These are phyloP conservation scores for Musca domestica DNA, from an alignment of 1,140 invertebrate species.

Conservation along the genomic window DNA sequence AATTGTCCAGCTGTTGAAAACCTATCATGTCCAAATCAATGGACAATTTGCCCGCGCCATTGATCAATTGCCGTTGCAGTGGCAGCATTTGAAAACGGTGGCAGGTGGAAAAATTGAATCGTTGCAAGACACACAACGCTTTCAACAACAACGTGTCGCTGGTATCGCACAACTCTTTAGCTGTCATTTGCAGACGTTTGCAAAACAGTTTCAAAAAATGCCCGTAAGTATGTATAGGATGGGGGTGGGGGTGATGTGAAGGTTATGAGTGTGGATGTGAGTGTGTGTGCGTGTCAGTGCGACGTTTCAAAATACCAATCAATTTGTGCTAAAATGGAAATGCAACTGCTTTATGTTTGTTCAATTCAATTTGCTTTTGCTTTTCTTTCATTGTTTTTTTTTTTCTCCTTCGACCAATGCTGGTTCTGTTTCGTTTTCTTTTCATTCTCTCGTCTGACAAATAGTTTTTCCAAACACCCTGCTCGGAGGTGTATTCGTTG, in stretches of 20 bases:
- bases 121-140: constrained; percentile 69
- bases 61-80: constrained; percentile 80
- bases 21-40: constrained; percentile 72
- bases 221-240: constrained; percentile 46
- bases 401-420: background rate
- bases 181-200: constrained; percentile 67
- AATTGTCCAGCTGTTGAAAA: constrained; percentile 69
- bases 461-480: constrained; percentile 64
- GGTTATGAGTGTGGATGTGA: too few species aligned
- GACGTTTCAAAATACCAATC: background rate
- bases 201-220: constrained; percentile 64
- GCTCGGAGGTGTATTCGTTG: constrained; percentile 64
- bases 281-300: too few species aligned
- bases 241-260: too few species aligned
- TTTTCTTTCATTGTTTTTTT: background rate
- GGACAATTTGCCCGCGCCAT: constrained; percentile 54
- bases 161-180: constrained; percentile 74
- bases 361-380: too few species aligned
- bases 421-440: background rate
- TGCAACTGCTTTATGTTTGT: too few species aligned
- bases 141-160: constrained; percentile 69
- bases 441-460: background rate
- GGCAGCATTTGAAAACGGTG: constrained; percentile 84
- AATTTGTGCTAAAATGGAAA: too few species aligned
- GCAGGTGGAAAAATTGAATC: constrained; percentile 79